phyloP scores from a whole-genome alignment of 2,888 invertebrate genomes.

The Athetis lepigone region DNA sequence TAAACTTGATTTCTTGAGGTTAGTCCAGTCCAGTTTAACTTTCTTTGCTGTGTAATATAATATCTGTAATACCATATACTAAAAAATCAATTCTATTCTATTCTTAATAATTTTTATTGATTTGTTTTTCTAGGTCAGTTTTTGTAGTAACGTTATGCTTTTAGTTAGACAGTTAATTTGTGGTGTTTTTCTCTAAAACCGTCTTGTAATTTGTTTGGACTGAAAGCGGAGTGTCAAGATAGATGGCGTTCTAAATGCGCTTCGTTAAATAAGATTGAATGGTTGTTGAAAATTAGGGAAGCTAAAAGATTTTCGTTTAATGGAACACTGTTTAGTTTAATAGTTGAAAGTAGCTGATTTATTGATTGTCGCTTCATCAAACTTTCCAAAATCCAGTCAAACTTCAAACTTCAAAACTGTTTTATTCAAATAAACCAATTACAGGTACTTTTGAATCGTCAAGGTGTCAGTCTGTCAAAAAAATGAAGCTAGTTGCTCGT shows the following conservation, averaged over 20 bases:
- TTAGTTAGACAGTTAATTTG: slow-evolving; percentile 27
- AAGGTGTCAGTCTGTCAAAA: too few relatives aligned
- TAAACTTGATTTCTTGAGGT: not conserved
- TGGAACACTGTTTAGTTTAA: not conserved
- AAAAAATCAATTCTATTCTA: too few relatives aligned
- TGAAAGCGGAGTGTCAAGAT: slow-evolving; percentile 32
- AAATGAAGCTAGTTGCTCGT: too few relatives aligned
- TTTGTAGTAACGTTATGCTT: slow-evolving; percentile 8
- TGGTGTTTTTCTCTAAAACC: slow-evolving; percentile 30
- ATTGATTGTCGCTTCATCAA: not conserved
- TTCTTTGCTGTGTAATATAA: too few relatives aligned
- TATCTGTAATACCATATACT: too few relatives aligned
- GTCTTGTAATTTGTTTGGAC: slow-evolving; percentile 37
- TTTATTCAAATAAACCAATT: too few relatives aligned
- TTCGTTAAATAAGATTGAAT: slow-evolving; percentile 52
- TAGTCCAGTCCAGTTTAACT: not conserved
- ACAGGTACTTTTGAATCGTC: too few relatives aligned
- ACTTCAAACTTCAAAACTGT: too few relatives aligned
- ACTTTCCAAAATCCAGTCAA: too few relatives aligned
- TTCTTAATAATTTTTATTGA: slow-evolving; percentile 19
- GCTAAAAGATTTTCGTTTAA: slow-evolving; percentile 24
- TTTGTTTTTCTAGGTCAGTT: slow-evolving; percentile 21
- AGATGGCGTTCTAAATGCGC: slow-evolving; percentile 43
- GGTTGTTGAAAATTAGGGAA: slow-evolving; percentile 48
- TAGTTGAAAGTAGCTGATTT: too few relatives aligned